Base-by-base conservation (phyloP, 2,113 vertebrate species). In the Nothobranchius furzeri region DNA sequence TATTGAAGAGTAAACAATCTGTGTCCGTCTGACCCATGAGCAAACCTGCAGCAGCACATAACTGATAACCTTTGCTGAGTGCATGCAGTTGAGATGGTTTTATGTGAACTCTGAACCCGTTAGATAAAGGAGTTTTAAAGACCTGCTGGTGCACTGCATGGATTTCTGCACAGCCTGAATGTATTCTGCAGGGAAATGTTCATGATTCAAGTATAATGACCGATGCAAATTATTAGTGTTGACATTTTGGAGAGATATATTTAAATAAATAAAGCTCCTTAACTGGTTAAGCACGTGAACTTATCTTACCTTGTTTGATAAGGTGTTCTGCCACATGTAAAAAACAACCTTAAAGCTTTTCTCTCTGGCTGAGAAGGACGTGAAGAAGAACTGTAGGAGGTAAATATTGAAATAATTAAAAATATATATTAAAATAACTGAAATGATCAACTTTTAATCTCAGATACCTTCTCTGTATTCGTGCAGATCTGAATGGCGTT, bases 401-500 rank as follows among this genome's bases (percentile, higher is more conserved):
- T 62, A 30, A 4, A 30, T 30, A 30, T 30, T 30, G 2, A 20
- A 20, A 30, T 30, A 1, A 30, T 30, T 30, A 30, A 30, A 3
- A 30, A 3, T 4, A 30, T 4, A 30, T 3, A 30, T 30, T 30
- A 30, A 30, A 30, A 30, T 30, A 30, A 30, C 30, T 20, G 20
- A 30, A 30, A 30, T 30, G 30, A 30, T 30, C 30, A 30, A 30
- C 30, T 30, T 30, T 30, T 30, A 30, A 30, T 30, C 15, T 17
- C 6, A 9, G 6, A 98, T 20, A 20, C 95, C 95, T 96, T 98
- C 55, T 98, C 96, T 37, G 92, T 81, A 48, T 88, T 85, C 1
- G 95, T 95, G 85, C 87, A 87, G 80, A 98, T 91, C 91, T 96
- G 96, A 83, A 98, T 96, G 68, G 97, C 95, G 58, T 98, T 98